phyloP scores from a whole-genome alignment of 2,113 vertebrate species.

The Semnornis frantzii region DNA sequence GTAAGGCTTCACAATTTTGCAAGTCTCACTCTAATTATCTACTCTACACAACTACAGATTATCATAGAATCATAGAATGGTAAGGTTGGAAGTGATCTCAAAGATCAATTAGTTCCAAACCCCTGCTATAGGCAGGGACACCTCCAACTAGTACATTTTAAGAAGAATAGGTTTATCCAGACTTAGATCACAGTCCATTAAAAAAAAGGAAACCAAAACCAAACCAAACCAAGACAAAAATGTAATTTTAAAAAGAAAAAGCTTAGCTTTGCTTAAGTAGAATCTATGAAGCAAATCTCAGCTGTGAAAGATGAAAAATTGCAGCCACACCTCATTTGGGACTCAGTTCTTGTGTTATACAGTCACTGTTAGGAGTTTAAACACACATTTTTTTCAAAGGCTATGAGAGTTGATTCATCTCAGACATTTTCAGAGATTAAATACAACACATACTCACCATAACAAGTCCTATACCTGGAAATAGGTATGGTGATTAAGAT shows the following conservation, averaged over 20 bases:
- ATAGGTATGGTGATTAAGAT: not conserved
- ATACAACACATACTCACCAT: not conserved
- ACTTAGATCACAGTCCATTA: not conserved
- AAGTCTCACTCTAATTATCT: not conserved
- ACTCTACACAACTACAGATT: not conserved
- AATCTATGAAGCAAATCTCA: not conserved
- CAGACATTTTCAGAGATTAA: not conserved
- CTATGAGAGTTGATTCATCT: not conserved
- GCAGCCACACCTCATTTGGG: not conserved
- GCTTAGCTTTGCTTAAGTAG: not conserved
- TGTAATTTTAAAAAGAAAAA: not conserved
- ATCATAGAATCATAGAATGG: no score
- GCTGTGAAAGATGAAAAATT: not conserved
- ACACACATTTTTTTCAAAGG: not conserved
- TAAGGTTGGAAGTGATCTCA: not conserved
- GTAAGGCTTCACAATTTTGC: not conserved
- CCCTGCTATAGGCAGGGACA: no score
- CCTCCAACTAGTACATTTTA: not conserved
- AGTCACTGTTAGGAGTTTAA: not conserved
- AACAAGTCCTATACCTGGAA: not conserved
- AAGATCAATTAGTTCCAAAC: no score
- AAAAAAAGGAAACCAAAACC: not conserved
- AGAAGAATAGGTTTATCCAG: not conserved
- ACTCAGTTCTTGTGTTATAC: not conserved
- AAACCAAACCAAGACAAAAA: not conserved